Evolutionary conservation across 2,797 vertebrate species (phyloP).

Genomic region (Arctocebus calabarensis): DNA sequence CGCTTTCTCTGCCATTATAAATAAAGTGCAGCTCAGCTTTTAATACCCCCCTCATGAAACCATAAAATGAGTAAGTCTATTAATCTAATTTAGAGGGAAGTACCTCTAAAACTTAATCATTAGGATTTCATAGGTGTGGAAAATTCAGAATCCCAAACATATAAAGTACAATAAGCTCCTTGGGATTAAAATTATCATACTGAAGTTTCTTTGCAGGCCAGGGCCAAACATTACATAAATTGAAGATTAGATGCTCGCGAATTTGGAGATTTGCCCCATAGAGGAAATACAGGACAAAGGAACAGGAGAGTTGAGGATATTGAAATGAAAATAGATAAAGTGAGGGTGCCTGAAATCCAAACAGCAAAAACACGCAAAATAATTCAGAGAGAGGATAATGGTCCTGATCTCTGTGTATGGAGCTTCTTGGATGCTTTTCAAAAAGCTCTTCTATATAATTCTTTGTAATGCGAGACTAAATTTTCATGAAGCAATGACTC

Average conservation of each 20-base stretch:
- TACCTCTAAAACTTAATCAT: slow-evolving; percentile 81
- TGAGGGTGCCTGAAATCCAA: neutral
- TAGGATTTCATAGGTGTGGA: slow-evolving; percentile 82
- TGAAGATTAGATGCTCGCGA: slow-evolving; percentile 79
- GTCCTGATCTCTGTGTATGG: neutral
- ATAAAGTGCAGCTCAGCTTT: slow-evolving; percentile 70
- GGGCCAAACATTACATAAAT: slow-evolving; percentile 83
- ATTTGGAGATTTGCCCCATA: slow-evolving; percentile 59
- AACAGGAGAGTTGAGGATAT: neutral
- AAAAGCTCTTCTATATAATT: neutral
- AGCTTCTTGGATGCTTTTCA: neutral
- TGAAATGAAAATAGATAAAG: slow-evolving; percentile 42
- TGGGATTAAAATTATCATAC: slow-evolving; percentile 81
- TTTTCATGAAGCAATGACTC: slow-evolving; percentile 3
- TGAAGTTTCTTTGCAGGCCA: slow-evolving; percentile 11
- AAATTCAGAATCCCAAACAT: slow-evolving; percentile 80
- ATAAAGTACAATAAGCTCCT: slow-evolving; percentile 78
- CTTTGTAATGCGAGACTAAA: neutral
- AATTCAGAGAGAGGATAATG: neutral
- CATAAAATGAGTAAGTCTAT: slow-evolving; percentile 82
- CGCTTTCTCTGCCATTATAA: slow-evolving; percentile 69
- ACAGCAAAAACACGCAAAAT: neutral
- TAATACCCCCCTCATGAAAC: slow-evolving; percentile 77
- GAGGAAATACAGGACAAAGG: slow-evolving; percentile 52
- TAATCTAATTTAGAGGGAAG: slow-evolving; percentile 83